Percentiles rank a stretch among this genome's conserved stretches.
Conservation (phyloP, 2,113 vertebrate genomes). For the Phocoena sinus region DNA sequence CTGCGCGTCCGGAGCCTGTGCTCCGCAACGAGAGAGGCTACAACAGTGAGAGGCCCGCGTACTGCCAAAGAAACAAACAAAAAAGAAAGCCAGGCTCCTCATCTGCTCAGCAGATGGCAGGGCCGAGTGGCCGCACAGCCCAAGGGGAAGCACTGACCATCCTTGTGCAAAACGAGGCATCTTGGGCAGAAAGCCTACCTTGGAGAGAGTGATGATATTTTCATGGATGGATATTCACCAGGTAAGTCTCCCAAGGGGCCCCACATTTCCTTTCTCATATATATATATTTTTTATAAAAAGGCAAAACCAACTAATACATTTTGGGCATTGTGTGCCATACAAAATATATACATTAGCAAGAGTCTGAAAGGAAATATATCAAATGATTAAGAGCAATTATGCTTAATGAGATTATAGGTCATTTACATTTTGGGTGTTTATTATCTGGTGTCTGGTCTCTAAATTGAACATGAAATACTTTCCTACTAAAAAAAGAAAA, state of each 20-base stretch:
- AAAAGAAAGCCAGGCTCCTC: neutral
- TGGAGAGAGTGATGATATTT: neutral
- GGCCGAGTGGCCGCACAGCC: accelerated
- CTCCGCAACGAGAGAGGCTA: accelerated
- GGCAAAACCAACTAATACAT: neutral
- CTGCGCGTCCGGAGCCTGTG: too few species aligned
- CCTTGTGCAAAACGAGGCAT: neutral
- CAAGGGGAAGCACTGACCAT: neutral
- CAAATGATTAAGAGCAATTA: neutral
- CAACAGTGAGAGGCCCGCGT: too few species aligned
- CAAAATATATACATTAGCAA: neutral
- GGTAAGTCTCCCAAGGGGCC: neutral
- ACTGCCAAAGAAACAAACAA: too few species aligned
- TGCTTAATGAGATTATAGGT: neutral
- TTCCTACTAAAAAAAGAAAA: neutral
- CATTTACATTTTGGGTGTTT: neutral
- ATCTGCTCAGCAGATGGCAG: neutral
- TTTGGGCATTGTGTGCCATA: neutral
- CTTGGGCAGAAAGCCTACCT: neutral
- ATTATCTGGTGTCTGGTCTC: neutral
- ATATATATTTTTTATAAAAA: neutral
- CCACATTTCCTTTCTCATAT: neutral
- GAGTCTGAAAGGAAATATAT: neutral
- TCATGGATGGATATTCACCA: neutral
- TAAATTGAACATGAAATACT: neutral